A percentile compares a stretch with the other conserved stretches of the same genome.
phyloP scores from a whole-genome alignment of 1,140 invertebrate species.

The Listronotus bonariensis region DNA sequence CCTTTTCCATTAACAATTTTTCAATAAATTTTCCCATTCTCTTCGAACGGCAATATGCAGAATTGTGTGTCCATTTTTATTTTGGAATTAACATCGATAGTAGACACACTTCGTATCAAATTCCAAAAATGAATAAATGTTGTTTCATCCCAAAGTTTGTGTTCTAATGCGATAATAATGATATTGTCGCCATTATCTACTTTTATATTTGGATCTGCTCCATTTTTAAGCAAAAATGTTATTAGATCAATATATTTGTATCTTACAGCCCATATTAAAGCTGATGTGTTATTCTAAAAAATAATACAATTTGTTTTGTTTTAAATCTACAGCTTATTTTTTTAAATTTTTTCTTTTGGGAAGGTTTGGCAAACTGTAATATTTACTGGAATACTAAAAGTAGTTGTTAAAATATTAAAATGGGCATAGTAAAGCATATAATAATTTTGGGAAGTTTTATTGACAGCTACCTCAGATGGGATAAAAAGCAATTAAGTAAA shows the following conservation, averaged over 20 bases:
- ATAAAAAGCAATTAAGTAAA: too few relatives aligned
- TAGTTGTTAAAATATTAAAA: too few relatives aligned
- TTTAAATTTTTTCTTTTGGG: too few relatives aligned
- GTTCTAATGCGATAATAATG: constrained; percentile 51
- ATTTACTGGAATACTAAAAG: background rate
- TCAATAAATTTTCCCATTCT: constrained; percentile 51
- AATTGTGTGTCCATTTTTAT: constrained; percentile 50
- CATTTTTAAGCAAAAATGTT: constrained; percentile 47
- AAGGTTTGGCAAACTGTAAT: too few relatives aligned
- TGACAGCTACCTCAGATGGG: too few relatives aligned
- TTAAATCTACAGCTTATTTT: too few relatives aligned
- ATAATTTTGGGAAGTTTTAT: too few relatives aligned
- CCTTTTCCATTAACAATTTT: constrained; percentile 40
- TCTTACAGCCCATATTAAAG: constrained; percentile 54
- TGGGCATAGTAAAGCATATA: too few relatives aligned
- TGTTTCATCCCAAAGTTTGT: constrained; percentile 51
- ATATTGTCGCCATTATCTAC: constrained; percentile 52
- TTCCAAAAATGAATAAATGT: constrained; percentile 52
- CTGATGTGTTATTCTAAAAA: constrained; percentile 49
- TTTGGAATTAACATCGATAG: constrained; percentile 49
- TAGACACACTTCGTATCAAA: constrained; percentile 30
- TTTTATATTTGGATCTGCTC: constrained; percentile 49
- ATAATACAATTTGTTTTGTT: background rate
- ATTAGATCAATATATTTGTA: constrained; percentile 52
- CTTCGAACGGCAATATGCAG: constrained; percentile 51